Percentiles rank a stretch among this genome's conserved stretches.
phyloP scores from a whole-genome alignment of 1,140 invertebrate species.

The honey bee (Apis mellifera) region DNA sequence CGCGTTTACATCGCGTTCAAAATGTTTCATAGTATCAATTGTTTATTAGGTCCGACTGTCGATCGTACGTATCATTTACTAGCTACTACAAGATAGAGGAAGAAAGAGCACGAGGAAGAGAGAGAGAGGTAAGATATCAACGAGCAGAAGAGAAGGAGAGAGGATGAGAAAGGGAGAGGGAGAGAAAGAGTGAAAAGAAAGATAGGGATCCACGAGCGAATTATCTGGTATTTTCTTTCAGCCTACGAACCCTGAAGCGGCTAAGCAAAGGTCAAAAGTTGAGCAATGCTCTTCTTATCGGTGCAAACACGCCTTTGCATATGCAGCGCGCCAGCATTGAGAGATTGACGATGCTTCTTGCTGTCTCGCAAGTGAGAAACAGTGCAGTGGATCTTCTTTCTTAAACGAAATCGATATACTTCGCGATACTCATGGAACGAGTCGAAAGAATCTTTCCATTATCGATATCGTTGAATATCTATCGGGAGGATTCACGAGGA shows the following conservation, averaged over 20 bases:
- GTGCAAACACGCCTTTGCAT: slow-evolving; percentile 62
- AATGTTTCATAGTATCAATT: neutral
- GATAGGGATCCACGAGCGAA: slow-evolving; percentile 41
- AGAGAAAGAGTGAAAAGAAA: slow-evolving; percentile 21
- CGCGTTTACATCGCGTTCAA: neutral
- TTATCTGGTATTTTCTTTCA: slow-evolving; percentile 69
- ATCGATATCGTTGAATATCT: neutral
- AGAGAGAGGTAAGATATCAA: neutral
- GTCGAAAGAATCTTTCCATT: neutral
- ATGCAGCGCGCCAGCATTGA: slow-evolving; percentile 37
- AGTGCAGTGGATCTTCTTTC: neutral
- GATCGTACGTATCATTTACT: slow-evolving; percentile 8
- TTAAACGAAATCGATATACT: neutral
- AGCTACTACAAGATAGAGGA: neutral
- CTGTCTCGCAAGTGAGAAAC: slow-evolving; percentile 22
- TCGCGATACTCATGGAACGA: neutral
- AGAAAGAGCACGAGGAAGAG: neutral
- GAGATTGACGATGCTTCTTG: slow-evolving; percentile 4
- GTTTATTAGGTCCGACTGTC: slow-evolving; percentile 12
- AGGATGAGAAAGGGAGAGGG: neutral
- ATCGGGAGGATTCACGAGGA: neutral
- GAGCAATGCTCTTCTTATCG: slow-evolving; percentile 70
- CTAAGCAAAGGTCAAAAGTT: slow-evolving; percentile 75
- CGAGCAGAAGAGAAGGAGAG: neutral
- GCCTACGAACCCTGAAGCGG: slow-evolving; percentile 52